A percentile compares a stretch with the other conserved stretches of the same genome.
These are phyloP conservation scores for Clanis bilineata DNA, from an alignment of 2,888 invertebrate species.

Conservation along the genomic window DNA sequence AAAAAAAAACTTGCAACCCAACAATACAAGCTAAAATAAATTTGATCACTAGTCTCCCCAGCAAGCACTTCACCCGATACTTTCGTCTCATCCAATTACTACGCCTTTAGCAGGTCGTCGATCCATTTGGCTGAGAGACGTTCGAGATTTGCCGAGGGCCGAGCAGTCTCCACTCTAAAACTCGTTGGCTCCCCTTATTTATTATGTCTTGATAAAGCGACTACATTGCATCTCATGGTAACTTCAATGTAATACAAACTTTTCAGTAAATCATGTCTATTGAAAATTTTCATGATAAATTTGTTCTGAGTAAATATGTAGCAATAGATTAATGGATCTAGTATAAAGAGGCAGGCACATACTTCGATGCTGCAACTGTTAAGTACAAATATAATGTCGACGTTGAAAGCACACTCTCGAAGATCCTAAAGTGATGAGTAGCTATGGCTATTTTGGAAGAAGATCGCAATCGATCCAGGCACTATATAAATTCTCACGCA, in stretches of 20 bases:
- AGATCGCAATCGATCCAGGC: too few relatives aligned
- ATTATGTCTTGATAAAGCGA: not conserved
- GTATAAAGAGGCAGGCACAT: too few relatives aligned
- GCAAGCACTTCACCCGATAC: not conserved
- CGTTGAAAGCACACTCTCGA: too few relatives aligned
- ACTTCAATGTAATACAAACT: not conserved
- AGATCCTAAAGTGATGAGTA: too few relatives aligned
- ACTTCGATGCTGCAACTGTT: too few relatives aligned
- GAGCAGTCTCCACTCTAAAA: not conserved
- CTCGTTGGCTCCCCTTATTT: slow-evolving; percentile 1
- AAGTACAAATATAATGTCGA: too few relatives aligned
- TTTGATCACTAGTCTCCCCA: not conserved
- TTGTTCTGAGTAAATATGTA: too few relatives aligned
- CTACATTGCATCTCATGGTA: not conserved
- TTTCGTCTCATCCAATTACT: slow-evolving; percentile 13
- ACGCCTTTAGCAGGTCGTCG: slow-evolving; percentile 7
- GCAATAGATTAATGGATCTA: too few relatives aligned
- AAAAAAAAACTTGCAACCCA: too few relatives aligned
- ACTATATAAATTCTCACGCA: too few relatives aligned
- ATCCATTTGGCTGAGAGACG: slow-evolving; percentile 1
- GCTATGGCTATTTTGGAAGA: too few relatives aligned
- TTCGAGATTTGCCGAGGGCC: slow-evolving; percentile 4
- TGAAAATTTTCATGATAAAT: too few relatives aligned
- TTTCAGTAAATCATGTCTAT: not conserved
- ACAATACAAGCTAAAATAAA: not conserved